Evolutionary conservation across 1,140 invertebrate genomes (phyloP).

Genomic region (Ganaspis sp.): DNA sequence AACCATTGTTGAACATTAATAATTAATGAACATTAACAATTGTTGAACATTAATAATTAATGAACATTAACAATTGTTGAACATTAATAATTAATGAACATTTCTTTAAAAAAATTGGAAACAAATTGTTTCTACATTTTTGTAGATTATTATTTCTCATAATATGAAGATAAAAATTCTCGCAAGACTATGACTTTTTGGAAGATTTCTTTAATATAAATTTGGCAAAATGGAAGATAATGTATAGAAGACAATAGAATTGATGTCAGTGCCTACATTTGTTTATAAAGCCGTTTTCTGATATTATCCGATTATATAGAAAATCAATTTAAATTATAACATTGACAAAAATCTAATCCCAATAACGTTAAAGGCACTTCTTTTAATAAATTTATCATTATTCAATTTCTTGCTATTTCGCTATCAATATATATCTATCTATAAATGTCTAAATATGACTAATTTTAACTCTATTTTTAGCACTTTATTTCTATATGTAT

Average conservation of each 20-base stretch:
- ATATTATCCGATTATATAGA: background rate
- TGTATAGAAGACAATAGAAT: background rate
- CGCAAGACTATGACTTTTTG: conserved; percentile 22
- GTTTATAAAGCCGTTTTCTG: too few species aligned
- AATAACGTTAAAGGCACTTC: conserved; percentile 18
- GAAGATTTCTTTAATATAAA: background rate
- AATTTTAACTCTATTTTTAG: background rate
- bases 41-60: too few species aligned
- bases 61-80: too few species aligned
- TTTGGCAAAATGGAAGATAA: background rate
- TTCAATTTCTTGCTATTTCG: background rate
- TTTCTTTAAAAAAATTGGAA: background rate
- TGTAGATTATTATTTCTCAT: background rate
- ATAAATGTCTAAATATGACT: background rate
- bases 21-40: too few species aligned
- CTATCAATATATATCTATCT: background rate
- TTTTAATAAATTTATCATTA: background rate
- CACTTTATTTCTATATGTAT: background rate
- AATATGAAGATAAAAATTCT: conserved; percentile 4
- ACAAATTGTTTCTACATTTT: background rate
- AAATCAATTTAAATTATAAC: background rate
- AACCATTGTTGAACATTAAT: too few species aligned
- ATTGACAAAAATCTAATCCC: background rate
- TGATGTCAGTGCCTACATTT: background rate
- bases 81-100: too few species aligned